Evolutionary conservation across 2,888 invertebrate species (phyloP), one percentile per base, ranked within the genome.

Genomic region (Drosophila vallismaia): DNA sequence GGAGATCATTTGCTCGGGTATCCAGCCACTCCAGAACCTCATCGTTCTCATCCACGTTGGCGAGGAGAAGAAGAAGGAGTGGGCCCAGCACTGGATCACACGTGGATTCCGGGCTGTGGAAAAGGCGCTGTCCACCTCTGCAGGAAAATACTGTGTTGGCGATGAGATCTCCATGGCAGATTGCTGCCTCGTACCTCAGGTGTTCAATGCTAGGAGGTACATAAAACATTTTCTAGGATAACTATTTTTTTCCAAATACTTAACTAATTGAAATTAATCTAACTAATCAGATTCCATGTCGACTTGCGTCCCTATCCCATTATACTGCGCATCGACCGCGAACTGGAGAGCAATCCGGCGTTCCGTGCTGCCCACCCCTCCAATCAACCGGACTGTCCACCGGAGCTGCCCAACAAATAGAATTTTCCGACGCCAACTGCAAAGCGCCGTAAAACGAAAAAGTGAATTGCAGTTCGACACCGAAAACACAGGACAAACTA

Each of bases 1-100:
- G 90, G 97, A 98, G 92, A 95, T 96, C 3, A 97, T 99, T 88
- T 95, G 96, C 24, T 96, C 97, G 24, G 98, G 98, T 44, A 98
- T 99, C 83, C 99, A 99, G 91, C 99, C 99, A 0, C 92, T 99
- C 40, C 99, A 99, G 92, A 99, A 99, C 92, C 93, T 98, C 45
- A 94, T 95, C 74, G 97, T 98, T 4, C 93, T 98, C 9, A 96
- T 97, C 82, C 94, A 96, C 81, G 96, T 97, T 19, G 96, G 96
- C 1, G 96, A 97, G 89, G 96, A 97, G 85, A 96, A 97, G 92
- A 96, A 96, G 90, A 95, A 95, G 86, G 97, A 97, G 90, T 99
- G 98, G 98, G 97, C 96, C 0, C 95, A 96, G 85, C 96, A 97
- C 91, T 98, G 97, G 96, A 98, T 99, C 76, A 95, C 94, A 46